Percentiles rank a stretch among this genome's conserved stretches.
phyloP scores from a whole-genome alignment of 2,113 vertebrate genomes.

The Sylvia atricapilla region DNA sequence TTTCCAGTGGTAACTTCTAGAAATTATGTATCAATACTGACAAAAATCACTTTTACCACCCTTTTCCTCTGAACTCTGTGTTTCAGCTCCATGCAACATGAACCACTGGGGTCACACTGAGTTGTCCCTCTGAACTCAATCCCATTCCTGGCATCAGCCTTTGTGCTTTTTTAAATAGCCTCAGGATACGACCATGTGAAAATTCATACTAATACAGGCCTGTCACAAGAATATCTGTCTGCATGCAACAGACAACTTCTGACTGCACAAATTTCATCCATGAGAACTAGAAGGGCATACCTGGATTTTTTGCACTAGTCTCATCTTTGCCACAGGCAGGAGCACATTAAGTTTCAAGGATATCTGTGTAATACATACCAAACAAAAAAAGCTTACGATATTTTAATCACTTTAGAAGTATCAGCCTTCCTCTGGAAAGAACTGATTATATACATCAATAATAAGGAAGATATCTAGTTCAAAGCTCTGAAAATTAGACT shows the following conservation, averaged over 20 bases:
- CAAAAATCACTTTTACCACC: neutral
- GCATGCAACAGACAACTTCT: neutral
- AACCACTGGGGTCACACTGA: neutral
- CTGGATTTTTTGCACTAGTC: neutral
- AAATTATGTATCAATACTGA: neutral
- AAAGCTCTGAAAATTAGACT: neutral
- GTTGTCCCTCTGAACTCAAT: neutral
- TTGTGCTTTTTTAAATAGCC: neutral
- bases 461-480: neutral
- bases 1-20: neutral
- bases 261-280: neutral
- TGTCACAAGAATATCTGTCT: neutral
- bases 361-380: neutral
- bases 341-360: neutral
- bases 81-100: accelerated
- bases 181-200: accelerated
- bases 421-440: neutral
- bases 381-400: neutral
- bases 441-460: neutral
- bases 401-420: neutral
- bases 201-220: neutral
- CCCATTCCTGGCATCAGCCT: neutral
- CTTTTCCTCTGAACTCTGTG: neutral
- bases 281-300: neutral
- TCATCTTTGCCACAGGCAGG: neutral